Evolutionary conservation across 1,140 invertebrate species (phyloP), one percentile per base, ranked within the genome.

Genomic region (Drosophila willistoni): DNA sequence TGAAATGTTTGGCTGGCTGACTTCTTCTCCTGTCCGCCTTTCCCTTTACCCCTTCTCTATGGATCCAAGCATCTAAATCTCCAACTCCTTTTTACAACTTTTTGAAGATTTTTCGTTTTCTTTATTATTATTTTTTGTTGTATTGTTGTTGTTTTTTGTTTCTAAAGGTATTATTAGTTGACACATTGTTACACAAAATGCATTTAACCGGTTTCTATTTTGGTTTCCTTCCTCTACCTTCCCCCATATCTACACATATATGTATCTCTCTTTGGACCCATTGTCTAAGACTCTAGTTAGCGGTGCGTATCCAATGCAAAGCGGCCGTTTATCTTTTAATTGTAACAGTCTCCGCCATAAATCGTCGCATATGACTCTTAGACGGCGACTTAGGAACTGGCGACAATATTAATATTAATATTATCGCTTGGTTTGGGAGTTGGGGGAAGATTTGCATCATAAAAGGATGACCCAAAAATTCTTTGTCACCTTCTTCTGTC

Each of bases 101-200:
- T 68, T 68, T 57, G 42, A 60, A 68, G 60, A 68, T 69, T 71
- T 29, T 68, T 66, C 78, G 75, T 66, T 81, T 76, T 85, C 67
- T 59, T 57, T 79, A 57, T 57, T 42, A 60, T 25, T 51, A 25
- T 39, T 66, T 29, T 29, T 29, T 29, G 0, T 29, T 29, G 29
- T 29, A 44, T 17, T 13, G 12, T 42, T 36, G 57, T 22, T 4
- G 34, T 10, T 22, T 36, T 41, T 65, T 62, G 47, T 62, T 41
- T 34, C 19, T 67, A 34, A 47, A 44, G 73, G 63, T 69, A 77
- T 75, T 80, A 89, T 77, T 76, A 84, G 82, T 86, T 86, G 83
- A 86, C 82, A 86, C 82, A 82, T 81, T 86, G 84, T 89, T 80
- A 89, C 84, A 84, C 77, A 89, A 89, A 89, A 89, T 89, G 80